Evolutionary conservation across 1,140 invertebrate genomes (phyloP).

Genomic region (Drosophila gunungcola): DNA sequence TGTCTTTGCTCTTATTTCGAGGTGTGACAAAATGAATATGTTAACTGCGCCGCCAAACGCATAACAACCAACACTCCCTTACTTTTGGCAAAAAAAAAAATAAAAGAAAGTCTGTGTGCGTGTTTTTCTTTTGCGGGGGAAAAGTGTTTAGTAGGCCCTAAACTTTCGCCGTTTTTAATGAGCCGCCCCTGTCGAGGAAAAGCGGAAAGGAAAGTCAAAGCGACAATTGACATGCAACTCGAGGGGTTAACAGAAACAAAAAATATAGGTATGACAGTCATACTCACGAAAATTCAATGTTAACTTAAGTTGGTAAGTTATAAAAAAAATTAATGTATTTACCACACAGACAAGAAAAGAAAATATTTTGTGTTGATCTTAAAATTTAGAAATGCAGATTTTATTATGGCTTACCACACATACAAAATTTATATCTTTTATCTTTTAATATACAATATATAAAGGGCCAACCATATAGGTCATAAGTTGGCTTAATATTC

Average conservation of each 20-base stretch:
- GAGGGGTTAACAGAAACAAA: neutral
- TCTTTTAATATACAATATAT: too few species aligned
- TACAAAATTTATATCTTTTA: too few species aligned
- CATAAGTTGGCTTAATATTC: too few species aligned
- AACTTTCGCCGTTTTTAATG: constrained; percentile 54
- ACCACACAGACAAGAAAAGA: too few species aligned
- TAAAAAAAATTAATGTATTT: too few species aligned
- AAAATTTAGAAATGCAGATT: too few species aligned
- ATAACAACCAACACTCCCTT: constrained; percentile 32
- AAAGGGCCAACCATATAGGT: too few species aligned
- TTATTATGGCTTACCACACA: too few species aligned
- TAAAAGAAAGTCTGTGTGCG: constrained; percentile 15
- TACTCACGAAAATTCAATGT: neutral
- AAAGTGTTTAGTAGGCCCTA: constrained; percentile 44
- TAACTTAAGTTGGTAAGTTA: too few species aligned
- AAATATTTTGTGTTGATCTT: too few species aligned
- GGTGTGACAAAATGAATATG: constrained; percentile 54
- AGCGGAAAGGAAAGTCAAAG: constrained; percentile 27
- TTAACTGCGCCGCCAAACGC: constrained; percentile 42
- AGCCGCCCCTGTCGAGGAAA: constrained; percentile 27
- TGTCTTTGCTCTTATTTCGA: constrained; percentile 50
- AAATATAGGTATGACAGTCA: constrained; percentile 8
- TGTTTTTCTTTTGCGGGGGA: constrained; percentile 5
- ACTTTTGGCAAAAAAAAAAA: constrained; percentile 9
- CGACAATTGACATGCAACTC: constrained; percentile 71